A percentile compares a stretch with the other conserved stretches of the same genome.
These are phyloP conservation scores for Sandelia bainsii DNA, from an alignment of 2,797 vertebrate genomes.

Conservation along the genomic window DNA sequence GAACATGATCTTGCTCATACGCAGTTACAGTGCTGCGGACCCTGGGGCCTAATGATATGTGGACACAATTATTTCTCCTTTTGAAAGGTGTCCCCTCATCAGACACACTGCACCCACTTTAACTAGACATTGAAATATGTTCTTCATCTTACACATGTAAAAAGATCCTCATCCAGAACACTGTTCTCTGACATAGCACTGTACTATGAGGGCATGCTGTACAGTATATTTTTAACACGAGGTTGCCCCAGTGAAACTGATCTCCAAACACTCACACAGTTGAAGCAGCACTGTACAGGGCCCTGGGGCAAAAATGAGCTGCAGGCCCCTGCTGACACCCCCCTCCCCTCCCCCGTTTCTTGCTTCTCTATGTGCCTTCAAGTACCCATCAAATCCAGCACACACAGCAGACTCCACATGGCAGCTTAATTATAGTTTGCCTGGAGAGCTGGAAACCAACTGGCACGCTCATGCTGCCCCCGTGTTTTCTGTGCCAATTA, in stretches of 20 bases:
- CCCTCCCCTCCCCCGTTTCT: not conserved
- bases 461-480: constrained; percentile 17
- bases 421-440: constrained; percentile 42
- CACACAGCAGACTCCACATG: constrained; percentile 33
- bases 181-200: not conserved
- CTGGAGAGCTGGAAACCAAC: constrained; percentile 33
- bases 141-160: not conserved
- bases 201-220: constrained; percentile 4
- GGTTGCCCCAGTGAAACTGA: constrained; percentile 9
- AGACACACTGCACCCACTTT: constrained; percentile 1
- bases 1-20: constrained; percentile 47
- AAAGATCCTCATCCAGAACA: not conserved
- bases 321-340: constrained; percentile 10
- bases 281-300: constrained; percentile 3
- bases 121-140: not conserved
- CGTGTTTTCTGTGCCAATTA: constrained; percentile 22
- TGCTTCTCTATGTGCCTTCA: constrained; percentile 27
- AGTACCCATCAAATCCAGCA: constrained; percentile 32
- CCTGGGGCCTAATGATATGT: constrained; percentile 39
- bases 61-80: constrained; percentile 42
- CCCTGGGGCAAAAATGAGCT: constrained; percentile 17
- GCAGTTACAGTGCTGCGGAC: constrained; percentile 48
- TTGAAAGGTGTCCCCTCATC: constrained; percentile 4
- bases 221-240: constrained; percentile 12
- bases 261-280: constrained; percentile 14